Evolutionary conservation across 2,113 vertebrate species (phyloP).

Genomic region (Anguilla japonica): DNA sequence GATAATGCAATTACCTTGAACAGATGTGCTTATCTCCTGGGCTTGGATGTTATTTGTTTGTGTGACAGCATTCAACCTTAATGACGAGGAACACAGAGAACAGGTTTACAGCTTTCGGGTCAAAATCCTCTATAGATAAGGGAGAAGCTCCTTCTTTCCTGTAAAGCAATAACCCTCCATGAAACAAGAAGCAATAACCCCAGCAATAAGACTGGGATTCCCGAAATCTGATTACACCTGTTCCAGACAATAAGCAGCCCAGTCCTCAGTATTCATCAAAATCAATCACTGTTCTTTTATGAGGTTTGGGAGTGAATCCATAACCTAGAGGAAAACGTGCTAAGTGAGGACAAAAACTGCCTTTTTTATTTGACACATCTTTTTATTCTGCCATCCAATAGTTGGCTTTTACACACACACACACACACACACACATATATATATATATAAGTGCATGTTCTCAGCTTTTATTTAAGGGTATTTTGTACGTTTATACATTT

Average conservation of each 20-base stretch:
- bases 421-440: too few relatives aligned
- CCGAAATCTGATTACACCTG: slow-evolving; percentile 29
- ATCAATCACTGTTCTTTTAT: slow-evolving; percentile 33
- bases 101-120: not conserved
- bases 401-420: not conserved
- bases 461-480: too few relatives aligned
- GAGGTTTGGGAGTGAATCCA: slow-evolving; percentile 4
- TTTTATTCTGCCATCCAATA: not conserved
- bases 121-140: slow-evolving; percentile 13
- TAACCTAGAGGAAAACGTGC: not conserved
- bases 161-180: slow-evolving; percentile 22
- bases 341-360: not conserved
- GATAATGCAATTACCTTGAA: slow-evolving; percentile 12
- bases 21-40: not conserved
- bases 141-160: not conserved
- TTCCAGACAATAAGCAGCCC: slow-evolving; percentile 3
- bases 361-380: slow-evolving; percentile 16
- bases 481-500: too few relatives aligned
- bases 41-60: slow-evolving; percentile 3
- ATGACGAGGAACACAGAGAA: not conserved
- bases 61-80: not conserved
- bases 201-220: slow-evolving; percentile 15
- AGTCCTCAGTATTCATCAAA: slow-evolving; percentile 19
- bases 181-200: slow-evolving; percentile 23
- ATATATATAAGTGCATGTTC: too few relatives aligned